Evolutionary conservation across 2,888 invertebrate genomes (phyloP), one percentile per base, ranked within the genome.

Genomic region (Reticulitermes lucifugus): DNA sequence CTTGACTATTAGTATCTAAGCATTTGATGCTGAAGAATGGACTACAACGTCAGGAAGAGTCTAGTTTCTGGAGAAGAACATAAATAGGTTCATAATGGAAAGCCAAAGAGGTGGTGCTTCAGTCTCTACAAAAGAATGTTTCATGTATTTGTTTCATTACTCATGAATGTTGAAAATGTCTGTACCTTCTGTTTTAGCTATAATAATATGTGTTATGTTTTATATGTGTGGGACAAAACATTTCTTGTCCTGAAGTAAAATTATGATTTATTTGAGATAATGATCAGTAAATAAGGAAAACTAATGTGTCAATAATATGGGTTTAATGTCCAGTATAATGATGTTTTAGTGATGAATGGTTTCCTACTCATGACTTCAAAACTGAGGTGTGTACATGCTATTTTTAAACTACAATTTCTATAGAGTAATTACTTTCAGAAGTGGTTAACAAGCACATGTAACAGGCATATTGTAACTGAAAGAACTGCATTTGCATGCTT

Each of bases 1-100:
- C 73, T 73, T 29, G 71, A 71, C 25, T 35, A 35, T 65, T 43
- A 82, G 12, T 82, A 65, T 82, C 35, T 70, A 75, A 43, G 75
- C 46, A 60, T 6, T 22, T 14, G 9, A n/a, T 77, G 77, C n/a
- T 46, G 22, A 46, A 77, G 51, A 51, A 51, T 46, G 43, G 77
- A 51, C 22, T 0, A 77, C 7, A 46, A 46, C n/a, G 22, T 46
- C 65, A 25, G 25, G 65, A 65, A 65, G 25, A n/a, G 5, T 25
- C n/a, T 65, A 65, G 25, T 65, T 65, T 65, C 51, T 77, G 51
- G 73, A 73, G 71, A 25, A 71, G 73, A 73, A 41, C 73, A 73
- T 73, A 41, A 41, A 73, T 35, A 25, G 6, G 29, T 73, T 41
- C 22, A 12, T 41, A 41, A 2, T 21, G 73, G 41, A 35, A 73